Evolutionary conservation across 2,888 invertebrate genomes (phyloP).

Genomic region (Acrobasis suavella): DNA sequence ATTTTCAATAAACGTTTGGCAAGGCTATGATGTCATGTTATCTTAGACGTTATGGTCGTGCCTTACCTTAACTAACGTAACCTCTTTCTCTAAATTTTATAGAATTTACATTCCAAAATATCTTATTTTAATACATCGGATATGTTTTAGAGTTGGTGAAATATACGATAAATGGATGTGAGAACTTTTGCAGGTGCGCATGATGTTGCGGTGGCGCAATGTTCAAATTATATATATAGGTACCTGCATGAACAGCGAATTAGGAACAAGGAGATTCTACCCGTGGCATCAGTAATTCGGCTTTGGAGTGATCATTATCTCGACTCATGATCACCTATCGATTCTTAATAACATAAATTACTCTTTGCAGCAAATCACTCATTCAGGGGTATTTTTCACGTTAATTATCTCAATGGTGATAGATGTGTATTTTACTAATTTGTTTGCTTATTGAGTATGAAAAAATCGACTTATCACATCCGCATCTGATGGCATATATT

Average conservation of each 20-base stretch:
- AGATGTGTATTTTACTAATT: constrained; percentile 27
- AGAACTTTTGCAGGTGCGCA: constrained; percentile 35
- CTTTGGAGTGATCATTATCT: constrained; percentile 38
- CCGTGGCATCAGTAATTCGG: constrained; percentile 36
- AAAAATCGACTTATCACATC: background rate
- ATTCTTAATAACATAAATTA: constrained; percentile 39
- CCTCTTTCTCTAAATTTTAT: too few relatives aligned
- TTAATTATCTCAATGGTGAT: constrained; percentile 27
- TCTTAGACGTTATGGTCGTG: too few relatives aligned
- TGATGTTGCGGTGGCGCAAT: constrained; percentile 51
- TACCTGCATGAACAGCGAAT: constrained; percentile 57
- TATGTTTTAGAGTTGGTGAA: too few relatives aligned
- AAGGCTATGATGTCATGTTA: too few relatives aligned
- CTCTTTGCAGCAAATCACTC: constrained; percentile 33
- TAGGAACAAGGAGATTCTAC: constrained; percentile 57
- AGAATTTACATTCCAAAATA: too few relatives aligned
- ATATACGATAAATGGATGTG: background rate
- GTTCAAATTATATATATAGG: constrained; percentile 31
- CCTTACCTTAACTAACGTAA: too few relatives aligned
- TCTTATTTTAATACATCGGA: background rate
- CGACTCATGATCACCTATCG: constrained; percentile 36
- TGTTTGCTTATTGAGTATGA: constrained; percentile 7
- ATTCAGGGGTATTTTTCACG: constrained; percentile 24
- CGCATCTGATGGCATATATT: too few relatives aligned
- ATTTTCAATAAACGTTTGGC: too few relatives aligned